phyloP scores from a whole-genome alignment of 1,140 invertebrate genomes.

The Dinothrombium tinctorium region DNA sequence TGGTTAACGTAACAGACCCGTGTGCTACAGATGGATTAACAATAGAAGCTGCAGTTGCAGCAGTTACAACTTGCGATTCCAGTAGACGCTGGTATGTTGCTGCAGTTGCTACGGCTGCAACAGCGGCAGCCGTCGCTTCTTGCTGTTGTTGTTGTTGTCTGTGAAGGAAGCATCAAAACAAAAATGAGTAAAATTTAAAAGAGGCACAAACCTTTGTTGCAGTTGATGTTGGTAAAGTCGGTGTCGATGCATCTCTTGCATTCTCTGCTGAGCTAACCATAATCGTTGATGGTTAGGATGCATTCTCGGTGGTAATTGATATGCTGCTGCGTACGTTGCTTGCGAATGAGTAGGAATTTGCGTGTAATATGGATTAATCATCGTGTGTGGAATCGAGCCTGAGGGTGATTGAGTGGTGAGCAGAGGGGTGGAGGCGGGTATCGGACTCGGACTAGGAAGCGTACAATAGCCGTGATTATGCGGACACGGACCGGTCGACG shows the following conservation, averaged over 20 bases:
- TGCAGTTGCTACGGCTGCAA: too few species aligned
- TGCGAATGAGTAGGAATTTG: conserved; percentile 9
- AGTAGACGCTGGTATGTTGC: too few species aligned
- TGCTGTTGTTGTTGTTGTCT: background rate
- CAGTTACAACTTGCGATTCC: too few species aligned
- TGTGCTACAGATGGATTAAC: too few species aligned
- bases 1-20: too few species aligned
- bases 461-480: conserved; percentile 5
- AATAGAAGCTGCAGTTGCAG: too few species aligned
- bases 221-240: background rate
- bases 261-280: conserved; percentile 43
- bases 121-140: too few species aligned
- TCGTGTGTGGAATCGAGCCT: background rate
- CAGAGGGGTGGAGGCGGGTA: background rate
- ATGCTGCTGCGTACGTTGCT: background rate
- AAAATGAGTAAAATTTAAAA: background rate
- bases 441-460: background rate
- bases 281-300: conserved; percentile 44
- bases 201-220: background rate
- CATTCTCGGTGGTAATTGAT: conserved; percentile 27
- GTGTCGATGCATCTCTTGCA: conserved; percentile 35
- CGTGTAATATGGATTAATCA: background rate
- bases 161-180: background rate
- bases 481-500: conserved; percentile 1
- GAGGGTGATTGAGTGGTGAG: background rate